phyloP scores from a whole-genome alignment of 1,140 invertebrate species.

The Temnothorax curvispinosus region DNA sequence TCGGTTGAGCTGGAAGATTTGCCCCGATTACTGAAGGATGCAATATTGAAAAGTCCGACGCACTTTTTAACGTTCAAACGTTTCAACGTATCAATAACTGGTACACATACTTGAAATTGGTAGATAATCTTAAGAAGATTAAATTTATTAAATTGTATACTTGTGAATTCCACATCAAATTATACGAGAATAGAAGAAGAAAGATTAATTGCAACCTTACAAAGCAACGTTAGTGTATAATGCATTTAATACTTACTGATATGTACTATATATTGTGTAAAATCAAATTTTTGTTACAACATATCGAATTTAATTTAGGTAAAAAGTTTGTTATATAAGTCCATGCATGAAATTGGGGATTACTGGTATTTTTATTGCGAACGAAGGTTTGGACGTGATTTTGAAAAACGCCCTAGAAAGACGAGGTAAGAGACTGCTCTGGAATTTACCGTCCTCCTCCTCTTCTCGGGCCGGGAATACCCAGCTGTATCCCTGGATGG shows the following conservation, averaged over 20 bases:
- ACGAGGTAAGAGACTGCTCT: conserved; percentile 20
- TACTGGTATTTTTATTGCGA: conserved; percentile 13
- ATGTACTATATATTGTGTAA: neutral
- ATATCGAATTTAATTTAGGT: neutral
- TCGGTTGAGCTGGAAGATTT: neutral
- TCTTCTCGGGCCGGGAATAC: conserved; percentile 49
- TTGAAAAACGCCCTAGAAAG: conserved; percentile 58
- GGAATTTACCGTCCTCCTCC: conserved; percentile 68
- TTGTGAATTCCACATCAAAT: neutral
- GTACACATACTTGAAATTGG: neutral
- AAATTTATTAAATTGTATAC: neutral
- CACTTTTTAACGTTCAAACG: neutral
- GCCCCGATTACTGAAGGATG: conserved; percentile 8
- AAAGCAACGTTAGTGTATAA: neutral
- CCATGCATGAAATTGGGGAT: neutral
- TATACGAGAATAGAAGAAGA: neutral
- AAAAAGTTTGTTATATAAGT: neutral
- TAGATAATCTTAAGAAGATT: neutral
- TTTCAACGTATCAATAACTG: neutral
- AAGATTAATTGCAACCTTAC: neutral
- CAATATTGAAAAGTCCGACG: neutral
- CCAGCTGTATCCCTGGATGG: conserved; percentile 51
- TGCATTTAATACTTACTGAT: neutral
- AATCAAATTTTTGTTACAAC: neutral
- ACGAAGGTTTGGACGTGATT: conserved; percentile 61